Evolutionary conservation across 1,140 invertebrate genomes (phyloP), one percentile per base, ranked within the genome.

Genomic region (Lepidurus arcticus): DNA sequence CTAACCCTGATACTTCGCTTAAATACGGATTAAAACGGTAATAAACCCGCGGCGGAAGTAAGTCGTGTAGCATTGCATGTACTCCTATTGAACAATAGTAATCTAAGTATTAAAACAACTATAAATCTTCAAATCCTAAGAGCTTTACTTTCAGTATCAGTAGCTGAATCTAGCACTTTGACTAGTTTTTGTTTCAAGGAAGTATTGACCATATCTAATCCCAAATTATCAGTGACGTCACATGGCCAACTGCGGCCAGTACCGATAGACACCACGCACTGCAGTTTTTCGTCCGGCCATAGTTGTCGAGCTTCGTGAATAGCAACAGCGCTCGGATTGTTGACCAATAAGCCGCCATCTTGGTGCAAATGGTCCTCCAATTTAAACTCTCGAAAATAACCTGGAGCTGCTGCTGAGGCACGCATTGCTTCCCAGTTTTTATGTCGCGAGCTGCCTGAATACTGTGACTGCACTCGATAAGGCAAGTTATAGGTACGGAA

Each of bases 11-110:
- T 83, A 93, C 90, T 83, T 95, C 92, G 74, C 91, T 91, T 45
- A 97, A 86, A 81, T 95, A 94, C 0, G 96, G 96, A 86, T 97
- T 97, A 84, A 98, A 93, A 9, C 96, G 89, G 83, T 90, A 97
- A 84, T 98, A 98, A 24, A 89, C 88, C 26, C 90, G 87, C 1
- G 89, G 88, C 16, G 92, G 92, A 16, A 98, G 85, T 73, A 97
- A 84, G 84, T 97, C 94, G 81, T 91, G 91, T 77, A 97, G 83
- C 73, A 92, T 90, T 65, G 90, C 90, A 83, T 97, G 95, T 10
- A 94, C 91, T 81, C 88, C 92, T 93, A 84, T 5, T 86, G 86
- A 83, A 82, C 81, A 83, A 81, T 81, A 80, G 75, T 21, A 42
- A 21, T 10, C 11, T 24, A n/a, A 77, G 44, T 47, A 45, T 45